These are phyloP conservation scores for Pogonomyrmex californicus DNA, from an alignment of 1,140 invertebrate genomes.

Conservation along the genomic window DNA sequence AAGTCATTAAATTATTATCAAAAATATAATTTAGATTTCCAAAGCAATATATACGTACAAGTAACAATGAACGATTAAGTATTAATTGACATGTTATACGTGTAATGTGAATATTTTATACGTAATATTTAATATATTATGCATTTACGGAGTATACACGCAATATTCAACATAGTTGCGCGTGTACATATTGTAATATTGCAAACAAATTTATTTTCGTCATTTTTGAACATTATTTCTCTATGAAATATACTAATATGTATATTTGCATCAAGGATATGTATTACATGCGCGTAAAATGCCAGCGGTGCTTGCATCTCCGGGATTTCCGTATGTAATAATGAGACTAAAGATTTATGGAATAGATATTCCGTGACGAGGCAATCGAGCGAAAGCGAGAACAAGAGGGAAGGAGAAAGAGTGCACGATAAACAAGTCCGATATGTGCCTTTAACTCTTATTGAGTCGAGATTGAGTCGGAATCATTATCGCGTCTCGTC, in stretches of 20 bases:
- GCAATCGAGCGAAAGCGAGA: conserved; percentile 12
- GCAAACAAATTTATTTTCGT: conserved; percentile 6
- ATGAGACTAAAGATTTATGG: conserved; percentile 15
- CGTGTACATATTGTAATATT: background rate
- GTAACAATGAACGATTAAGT: background rate
- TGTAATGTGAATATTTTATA: conserved; percentile 4
- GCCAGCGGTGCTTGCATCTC: background rate
- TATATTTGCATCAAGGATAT: background rate
- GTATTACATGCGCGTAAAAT: background rate
- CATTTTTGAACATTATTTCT: background rate
- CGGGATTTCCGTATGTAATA: background rate
- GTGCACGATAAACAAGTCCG: conserved; percentile 31
- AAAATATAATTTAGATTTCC: background rate
- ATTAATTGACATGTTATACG: background rate
- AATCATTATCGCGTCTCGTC: conserved; percentile 40
- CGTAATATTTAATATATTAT: conserved; percentile 3
- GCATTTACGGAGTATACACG: background rate
- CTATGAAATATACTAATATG: background rate
- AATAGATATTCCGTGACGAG: conserved; percentile 11
- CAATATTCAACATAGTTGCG: background rate
- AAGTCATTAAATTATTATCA: background rate
- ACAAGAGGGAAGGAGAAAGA: conserved; percentile 19
- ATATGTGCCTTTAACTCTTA: conserved; percentile 54
- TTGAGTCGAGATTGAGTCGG: background rate
- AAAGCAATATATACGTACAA: background rate